Evolutionary conservation across 2,797 vertebrate species (phyloP).

Genomic region (Chelmon rostratus): DNA sequence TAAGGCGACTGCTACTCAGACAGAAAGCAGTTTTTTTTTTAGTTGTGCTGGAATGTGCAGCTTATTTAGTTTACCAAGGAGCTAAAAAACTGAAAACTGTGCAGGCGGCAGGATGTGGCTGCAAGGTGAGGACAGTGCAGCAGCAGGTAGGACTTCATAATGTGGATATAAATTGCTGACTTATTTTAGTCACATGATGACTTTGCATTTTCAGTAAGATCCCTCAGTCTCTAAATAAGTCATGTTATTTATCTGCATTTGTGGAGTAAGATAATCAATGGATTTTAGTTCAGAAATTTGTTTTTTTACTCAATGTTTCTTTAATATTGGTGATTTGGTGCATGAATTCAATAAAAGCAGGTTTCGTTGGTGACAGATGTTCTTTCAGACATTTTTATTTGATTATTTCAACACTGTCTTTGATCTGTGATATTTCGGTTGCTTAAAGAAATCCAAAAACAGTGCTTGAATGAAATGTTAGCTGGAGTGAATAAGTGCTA

Average conservation of each 20-base stretch:
- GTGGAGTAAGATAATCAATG: too few species aligned
- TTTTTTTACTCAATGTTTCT: background rate
- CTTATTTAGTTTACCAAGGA: background rate
- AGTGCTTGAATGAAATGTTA: background rate
- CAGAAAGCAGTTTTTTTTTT: constrained; percentile 24
- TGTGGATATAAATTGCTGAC: background rate
- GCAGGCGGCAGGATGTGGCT: constrained; percentile 65
- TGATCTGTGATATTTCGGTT: background rate
- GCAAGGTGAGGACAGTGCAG: constrained; percentile 49
- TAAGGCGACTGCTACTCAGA: background rate
- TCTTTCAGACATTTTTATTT: background rate
- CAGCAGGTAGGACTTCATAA: constrained; percentile 63
- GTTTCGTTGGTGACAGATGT: background rate
- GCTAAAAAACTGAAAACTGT: background rate
- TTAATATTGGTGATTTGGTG: background rate
- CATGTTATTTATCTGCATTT: background rate
- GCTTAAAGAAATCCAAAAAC: background rate
- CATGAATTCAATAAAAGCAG: background rate
- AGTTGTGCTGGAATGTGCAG: constrained; percentile 4
- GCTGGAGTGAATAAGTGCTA: background rate
- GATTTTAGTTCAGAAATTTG: background rate
- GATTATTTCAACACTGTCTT: background rate
- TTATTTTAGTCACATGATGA: background rate
- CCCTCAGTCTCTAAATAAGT: background rate
- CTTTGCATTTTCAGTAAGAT: background rate